Evolutionary conservation across 2,113 vertebrate genomes (phyloP).

Genomic region (Anolis sagrei): DNA sequence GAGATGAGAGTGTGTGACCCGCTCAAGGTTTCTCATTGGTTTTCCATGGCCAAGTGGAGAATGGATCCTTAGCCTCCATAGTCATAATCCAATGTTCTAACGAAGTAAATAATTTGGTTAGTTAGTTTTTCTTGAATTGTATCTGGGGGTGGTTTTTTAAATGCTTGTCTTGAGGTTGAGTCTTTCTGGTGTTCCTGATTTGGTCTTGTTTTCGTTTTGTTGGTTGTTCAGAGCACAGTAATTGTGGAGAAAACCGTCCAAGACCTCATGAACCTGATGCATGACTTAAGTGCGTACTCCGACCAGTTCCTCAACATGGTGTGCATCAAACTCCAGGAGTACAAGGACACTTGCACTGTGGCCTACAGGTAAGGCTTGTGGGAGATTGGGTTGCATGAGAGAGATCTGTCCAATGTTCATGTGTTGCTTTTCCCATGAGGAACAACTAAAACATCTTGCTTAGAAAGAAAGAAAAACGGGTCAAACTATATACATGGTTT

Average conservation of each 20-base stretch:
- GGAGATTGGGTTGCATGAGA: not conserved
- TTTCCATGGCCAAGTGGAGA: too few relatives aligned
- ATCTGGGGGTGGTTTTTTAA: not conserved
- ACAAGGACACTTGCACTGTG: conserved; percentile 91
- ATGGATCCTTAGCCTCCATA: too few relatives aligned
- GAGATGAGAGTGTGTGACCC: too few relatives aligned
- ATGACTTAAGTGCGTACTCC: conserved; percentile 93
- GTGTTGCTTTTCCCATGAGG: not conserved
- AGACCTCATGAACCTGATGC: conserved; percentile 96
- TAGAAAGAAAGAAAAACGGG: not conserved
- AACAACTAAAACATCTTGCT: not conserved
- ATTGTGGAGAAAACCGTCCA: conserved; percentile 98
- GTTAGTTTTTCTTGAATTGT: not conserved
- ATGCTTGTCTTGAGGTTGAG: not conserved
- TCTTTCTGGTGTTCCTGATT: not conserved
- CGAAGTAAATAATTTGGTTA: not conserved
- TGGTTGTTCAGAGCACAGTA: conserved; percentile 87
- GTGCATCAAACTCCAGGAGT: conserved; percentile 97
- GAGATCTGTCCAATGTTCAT: not conserved
- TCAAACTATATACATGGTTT: not conserved
- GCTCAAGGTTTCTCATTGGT: too few relatives aligned
- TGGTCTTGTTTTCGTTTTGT: not conserved
- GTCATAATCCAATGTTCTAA: too few relatives aligned
- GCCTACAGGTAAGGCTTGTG: conserved; percentile 88
- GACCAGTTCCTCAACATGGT: conserved; percentile 99